These are phyloP conservation scores for Momotus momota DNA, from an alignment of 2,797 vertebrate genomes.

Conservation along the genomic window DNA sequence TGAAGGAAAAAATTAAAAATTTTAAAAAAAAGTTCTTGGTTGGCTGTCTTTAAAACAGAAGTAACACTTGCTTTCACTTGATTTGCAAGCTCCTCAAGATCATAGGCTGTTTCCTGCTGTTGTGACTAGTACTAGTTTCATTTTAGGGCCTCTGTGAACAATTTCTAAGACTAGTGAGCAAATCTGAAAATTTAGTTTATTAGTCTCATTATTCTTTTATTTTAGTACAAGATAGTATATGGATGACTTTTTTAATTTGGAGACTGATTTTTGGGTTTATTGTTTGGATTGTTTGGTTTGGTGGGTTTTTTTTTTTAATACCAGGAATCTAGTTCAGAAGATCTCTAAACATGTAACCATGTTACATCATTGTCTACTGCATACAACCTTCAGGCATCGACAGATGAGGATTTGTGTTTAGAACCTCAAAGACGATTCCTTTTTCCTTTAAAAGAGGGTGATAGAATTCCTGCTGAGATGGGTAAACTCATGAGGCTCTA, in stretches of 20 bases:
- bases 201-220: neutral
- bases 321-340: neutral
- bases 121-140: neutral
- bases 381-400: neutral
- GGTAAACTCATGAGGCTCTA: neutral
- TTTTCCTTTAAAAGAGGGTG: neutral
- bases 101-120: neutral
- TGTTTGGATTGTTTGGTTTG: neutral
- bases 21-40: neutral
- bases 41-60: neutral
- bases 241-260: neutral
- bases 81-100: neutral
- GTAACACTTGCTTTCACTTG: neutral
- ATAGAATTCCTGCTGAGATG: neutral
- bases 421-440: neutral
- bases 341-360: neutral
- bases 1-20: too few species aligned
- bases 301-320: rapidly evolving
- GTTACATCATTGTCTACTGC: neutral
- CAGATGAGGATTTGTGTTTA: neutral
- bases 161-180: neutral
- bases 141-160: neutral
- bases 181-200: neutral
- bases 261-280: neutral
- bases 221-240: neutral